A percentile compares a stretch with the other conserved stretches of the same genome.
phyloP scores from a whole-genome alignment of 2,797 vertebrate genomes.

The Urocyon cinereoargenteus region DNA sequence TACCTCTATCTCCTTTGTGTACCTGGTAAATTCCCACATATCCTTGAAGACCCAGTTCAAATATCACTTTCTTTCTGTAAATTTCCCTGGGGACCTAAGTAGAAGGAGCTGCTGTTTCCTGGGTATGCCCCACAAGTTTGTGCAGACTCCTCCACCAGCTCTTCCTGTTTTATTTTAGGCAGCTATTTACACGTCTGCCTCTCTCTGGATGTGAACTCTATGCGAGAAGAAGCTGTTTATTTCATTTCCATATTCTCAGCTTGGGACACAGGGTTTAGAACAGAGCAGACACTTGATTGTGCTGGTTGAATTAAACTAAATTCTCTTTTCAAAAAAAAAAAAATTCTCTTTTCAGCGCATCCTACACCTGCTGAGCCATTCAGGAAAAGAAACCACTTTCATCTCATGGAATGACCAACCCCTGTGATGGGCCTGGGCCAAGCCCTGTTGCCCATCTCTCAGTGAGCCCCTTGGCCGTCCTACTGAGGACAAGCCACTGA shows the following conservation, averaged over 20 bases:
- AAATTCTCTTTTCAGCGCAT: background rate
- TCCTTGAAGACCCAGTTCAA: background rate
- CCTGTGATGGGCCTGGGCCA: background rate
- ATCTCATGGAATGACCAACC: background rate
- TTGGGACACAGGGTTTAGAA: constrained; percentile 11
- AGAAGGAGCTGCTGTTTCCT: constrained; percentile 9
- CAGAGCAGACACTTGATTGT: background rate
- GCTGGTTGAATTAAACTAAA: background rate
- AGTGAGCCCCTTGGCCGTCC: background rate
- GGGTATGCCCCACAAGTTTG: background rate
- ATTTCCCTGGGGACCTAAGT: constrained; percentile 17
- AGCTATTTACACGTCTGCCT: background rate
- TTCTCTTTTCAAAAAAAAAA: constrained; percentile 43
- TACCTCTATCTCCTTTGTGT: background rate
- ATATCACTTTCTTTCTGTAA: constrained; percentile 25
- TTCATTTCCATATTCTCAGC: constrained; percentile 52
- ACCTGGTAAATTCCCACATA: background rate
- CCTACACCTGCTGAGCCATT: background rate
- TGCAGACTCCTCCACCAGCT: background rate
- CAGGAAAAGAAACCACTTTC: background rate
- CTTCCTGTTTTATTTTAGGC: constrained; percentile 58
- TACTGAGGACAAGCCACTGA: background rate
- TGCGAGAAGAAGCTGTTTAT: constrained; percentile 16
- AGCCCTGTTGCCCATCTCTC: background rate
- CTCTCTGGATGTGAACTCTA: background rate